A percentile compares a stretch with the other conserved stretches of the same genome.
Conservation (phyloP, 2,797 vertebrate genomes). For the Octomys mimax region DNA sequence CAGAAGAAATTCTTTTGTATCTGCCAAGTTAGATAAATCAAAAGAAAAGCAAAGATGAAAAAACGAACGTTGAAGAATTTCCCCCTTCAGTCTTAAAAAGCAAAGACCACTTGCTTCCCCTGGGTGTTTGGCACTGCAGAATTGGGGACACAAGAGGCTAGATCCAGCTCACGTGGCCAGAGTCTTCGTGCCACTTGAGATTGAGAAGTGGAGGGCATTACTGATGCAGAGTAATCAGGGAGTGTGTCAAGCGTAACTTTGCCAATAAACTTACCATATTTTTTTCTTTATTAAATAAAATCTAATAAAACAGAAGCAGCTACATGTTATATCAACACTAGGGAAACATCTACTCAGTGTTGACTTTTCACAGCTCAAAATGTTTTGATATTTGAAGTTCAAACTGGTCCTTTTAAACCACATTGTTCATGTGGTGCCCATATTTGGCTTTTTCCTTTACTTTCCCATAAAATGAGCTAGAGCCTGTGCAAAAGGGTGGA, state of each 20-base stretch:
- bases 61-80: conserved; percentile 45
- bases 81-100: conserved; percentile 32
- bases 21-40: conserved; percentile 69
- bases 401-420: background rate
- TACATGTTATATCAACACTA: background rate
- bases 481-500: too few species aligned
- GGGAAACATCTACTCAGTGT: background rate
- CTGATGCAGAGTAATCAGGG: background rate
- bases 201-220: background rate
- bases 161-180: background rate
- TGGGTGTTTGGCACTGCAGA: background rate
- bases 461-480: background rate
- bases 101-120: background rate
- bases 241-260: background rate
- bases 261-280: background rate
- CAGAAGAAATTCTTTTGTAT: conserved; percentile 70
- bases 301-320: background rate
- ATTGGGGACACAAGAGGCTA: background rate
- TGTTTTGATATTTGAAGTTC: background rate
- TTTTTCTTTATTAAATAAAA: conserved; percentile 41
- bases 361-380: conserved; percentile 9
- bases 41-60: conserved; percentile 72
- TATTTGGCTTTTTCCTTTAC: background rate
- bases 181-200: background rate
- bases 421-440: background rate